Conservation (phyloP, 2,797 vertebrate genomes). For the Danionella dracula region DNA sequence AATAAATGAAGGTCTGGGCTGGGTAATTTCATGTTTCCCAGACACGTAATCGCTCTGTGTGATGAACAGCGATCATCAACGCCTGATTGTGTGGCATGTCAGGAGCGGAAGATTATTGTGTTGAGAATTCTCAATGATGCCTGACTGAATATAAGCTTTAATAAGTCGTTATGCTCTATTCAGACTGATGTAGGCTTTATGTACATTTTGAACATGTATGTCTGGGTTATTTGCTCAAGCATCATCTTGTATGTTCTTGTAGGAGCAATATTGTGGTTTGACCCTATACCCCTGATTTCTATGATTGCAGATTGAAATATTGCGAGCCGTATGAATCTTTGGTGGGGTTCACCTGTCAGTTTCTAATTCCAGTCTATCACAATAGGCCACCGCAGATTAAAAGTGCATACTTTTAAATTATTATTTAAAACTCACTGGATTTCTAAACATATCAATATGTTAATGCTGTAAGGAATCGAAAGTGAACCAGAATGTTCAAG, state of each 20-base stretch:
- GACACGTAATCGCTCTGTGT: conserved; percentile 35
- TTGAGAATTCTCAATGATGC: conserved; percentile 49
- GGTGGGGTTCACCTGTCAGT: neutral
- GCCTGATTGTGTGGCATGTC: conserved; percentile 49
- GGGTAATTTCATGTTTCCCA: conserved; percentile 24
- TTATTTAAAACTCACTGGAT: too few species aligned
- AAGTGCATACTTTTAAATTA: too few species aligned
- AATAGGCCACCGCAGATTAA: too few species aligned
- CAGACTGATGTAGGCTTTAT: conserved; percentile 1
- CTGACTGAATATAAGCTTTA: conserved; percentile 45
- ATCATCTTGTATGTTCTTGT: neutral
- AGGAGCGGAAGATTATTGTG: conserved; percentile 49
- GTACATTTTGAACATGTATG: conserved; percentile 9
- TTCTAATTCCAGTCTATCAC: neutral
- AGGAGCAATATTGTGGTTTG: neutral
- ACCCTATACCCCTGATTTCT: neutral
- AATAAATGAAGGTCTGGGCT: conserved; percentile 5
- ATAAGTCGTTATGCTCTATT: conserved; percentile 20
- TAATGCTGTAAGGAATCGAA: neutral
- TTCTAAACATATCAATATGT: too few species aligned
- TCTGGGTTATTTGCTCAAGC: neutral
- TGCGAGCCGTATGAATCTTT: neutral
- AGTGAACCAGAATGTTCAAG: neutral
- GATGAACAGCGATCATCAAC: conserved; percentile 66
- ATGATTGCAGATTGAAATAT: neutral